Evolutionary conservation across 2,113 vertebrate genomes (phyloP), one percentile per base, ranked within the genome.

Genomic region (Chiloscyllium plagiosum): DNA sequence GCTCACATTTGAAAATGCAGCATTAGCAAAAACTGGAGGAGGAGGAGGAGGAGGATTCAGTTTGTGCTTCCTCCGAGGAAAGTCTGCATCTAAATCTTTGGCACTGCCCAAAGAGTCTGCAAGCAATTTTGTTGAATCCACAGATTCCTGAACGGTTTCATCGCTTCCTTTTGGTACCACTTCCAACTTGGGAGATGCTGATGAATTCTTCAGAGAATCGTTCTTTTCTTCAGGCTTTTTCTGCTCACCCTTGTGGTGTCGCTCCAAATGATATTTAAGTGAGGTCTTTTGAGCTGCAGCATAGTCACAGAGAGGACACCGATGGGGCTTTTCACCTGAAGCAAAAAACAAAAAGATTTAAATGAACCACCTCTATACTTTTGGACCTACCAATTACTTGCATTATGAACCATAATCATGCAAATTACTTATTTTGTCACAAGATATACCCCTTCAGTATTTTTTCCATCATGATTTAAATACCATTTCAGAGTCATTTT

Each of bases 201-300:
- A 95, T 56, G 96, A 0, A 97, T 97, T 96, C 96, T 97, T 96
- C 97, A 96, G 94, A 97, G 96, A 97, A 96, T 98, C 97, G 0
- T 29, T 96, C 96, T 96, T 98, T 96, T 83, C 95, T 0, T 97
- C 97, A 4, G 97, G 47, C 0, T 13, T 22, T 0, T 98, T 96
- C 24, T 98, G 98, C 96, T 98, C 98, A 96, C 98, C 98, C 96
- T 98, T 99, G 98, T 99, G 99, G 37, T 99, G 99, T 70, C 99
- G 98, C 96, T 99, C 98, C 97, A 99, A 96, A 96, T 99, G 99
- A 96, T 99, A 99, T 72, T 99, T 98, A 96, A 99, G 97, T 0
- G 99, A 99, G 0, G 99, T 99, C 96, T 99, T 99, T 97, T 99
- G 99, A 56, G 99, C 99, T 10, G 99, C 99, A 22, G 99, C 99